Evolutionary conservation across 2,113 vertebrate species (phyloP).

Genomic region (Corvus hawaiiensis): DNA sequence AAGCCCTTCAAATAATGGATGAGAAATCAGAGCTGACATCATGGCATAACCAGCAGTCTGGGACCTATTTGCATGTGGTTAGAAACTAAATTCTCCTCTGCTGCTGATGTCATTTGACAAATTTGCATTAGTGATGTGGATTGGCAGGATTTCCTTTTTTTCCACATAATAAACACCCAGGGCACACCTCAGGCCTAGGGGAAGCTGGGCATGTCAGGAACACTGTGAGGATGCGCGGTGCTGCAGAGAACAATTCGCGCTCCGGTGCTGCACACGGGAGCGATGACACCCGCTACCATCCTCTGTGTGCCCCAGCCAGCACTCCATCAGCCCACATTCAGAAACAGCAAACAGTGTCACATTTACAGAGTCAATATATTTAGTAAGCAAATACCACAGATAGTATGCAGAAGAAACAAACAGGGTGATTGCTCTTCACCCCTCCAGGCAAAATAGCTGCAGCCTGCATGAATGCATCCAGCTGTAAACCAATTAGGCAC

Average conservation of each 20-base stretch:
- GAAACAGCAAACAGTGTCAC: neutral
- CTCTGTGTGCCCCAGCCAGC: neutral
- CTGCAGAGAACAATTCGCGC: neutral
- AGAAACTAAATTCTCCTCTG: conserved; percentile 50
- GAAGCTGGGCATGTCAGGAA: neutral
- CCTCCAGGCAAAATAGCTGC: conserved; percentile 1
- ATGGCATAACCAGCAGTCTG: conserved; percentile 46
- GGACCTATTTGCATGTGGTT: conserved; percentile 63
- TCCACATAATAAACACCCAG: conserved; percentile 56
- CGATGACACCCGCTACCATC: neutral
- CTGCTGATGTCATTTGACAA: conserved; percentile 67
- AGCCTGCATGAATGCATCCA: neutral
- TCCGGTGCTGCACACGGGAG: neutral
- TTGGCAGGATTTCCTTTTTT: conserved; percentile 58
- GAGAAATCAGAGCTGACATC: conserved; percentile 64
- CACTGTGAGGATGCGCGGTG: neutral
- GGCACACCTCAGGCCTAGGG: neutral
- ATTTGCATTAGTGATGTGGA: conserved; percentile 46
- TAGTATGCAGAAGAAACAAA: neutral
- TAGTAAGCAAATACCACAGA: neutral
- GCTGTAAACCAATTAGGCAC: neutral
- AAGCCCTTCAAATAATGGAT: conserved; percentile 54
- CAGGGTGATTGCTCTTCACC: neutral
- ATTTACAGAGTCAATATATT: neutral
- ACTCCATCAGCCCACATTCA: neutral